Percentiles rank a stretch among this genome's conserved stretches.
Evolutionary conservation across 2,113 vertebrate species (phyloP).

Genomic region (Epinephelus moara): DNA sequence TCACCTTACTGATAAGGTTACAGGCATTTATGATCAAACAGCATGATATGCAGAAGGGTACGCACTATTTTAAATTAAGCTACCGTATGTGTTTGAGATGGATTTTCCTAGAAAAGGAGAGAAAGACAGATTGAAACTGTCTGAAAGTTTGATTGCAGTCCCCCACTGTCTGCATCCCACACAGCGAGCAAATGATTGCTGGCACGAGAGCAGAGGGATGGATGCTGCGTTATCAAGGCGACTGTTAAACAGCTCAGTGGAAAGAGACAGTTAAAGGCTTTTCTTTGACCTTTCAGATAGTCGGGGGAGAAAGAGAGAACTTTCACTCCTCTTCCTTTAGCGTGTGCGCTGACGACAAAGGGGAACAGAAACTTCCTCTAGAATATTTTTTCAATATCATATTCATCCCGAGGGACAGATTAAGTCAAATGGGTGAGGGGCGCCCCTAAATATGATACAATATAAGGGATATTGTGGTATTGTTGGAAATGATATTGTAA

Average conservation of each 20-base stretch:
- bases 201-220: slow-evolving; percentile 52
- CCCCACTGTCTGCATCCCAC: slow-evolving; percentile 67
- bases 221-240: slow-evolving; percentile 60
- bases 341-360: slow-evolving; percentile 37
- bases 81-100: background rate
- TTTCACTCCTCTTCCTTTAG: slow-evolving; percentile 54
- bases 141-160: slow-evolving; percentile 48
- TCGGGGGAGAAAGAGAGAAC: slow-evolving; percentile 48
- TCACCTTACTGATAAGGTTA: background rate
- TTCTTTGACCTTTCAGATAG: slow-evolving; percentile 57
- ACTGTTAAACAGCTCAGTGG: slow-evolving; percentile 73
- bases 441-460: slow-evolving; percentile 39
- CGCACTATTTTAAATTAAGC: background rate
- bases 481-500: slow-evolving; percentile 49
- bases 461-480: slow-evolving; percentile 44
- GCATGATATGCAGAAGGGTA: background rate
- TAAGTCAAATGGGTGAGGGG: slow-evolving; percentile 38
- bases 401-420: slow-evolving; percentile 52
- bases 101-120: slow-evolving; percentile 17
- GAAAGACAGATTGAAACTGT: slow-evolving; percentile 49
- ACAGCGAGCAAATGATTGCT: slow-evolving; percentile 56
- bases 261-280: slow-evolving; percentile 71
- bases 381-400: slow-evolving; percentile 47
- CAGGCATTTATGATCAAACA: background rate
- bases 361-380: slow-evolving; percentile 55